phyloP scores from a whole-genome alignment of 2,797 vertebrate genomes.

The Spinus pinus region DNA sequence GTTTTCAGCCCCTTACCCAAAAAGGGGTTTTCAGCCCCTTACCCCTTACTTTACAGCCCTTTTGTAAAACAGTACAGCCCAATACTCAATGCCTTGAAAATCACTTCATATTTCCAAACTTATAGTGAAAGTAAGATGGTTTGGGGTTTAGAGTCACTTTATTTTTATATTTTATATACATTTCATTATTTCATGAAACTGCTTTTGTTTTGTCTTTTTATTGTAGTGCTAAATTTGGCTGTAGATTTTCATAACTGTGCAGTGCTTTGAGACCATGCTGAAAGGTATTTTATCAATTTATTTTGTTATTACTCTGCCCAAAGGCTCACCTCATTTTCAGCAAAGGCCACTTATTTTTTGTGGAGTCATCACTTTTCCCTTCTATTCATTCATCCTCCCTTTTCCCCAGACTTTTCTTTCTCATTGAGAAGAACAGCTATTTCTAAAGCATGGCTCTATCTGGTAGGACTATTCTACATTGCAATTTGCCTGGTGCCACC shows the following conservation, averaged over 20 bases:
- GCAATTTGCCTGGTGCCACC: background rate
- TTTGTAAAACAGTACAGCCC: background rate
- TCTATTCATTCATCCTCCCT: background rate
- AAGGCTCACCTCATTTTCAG: conserved; percentile 37
- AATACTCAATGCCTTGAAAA: background rate
- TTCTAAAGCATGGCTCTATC: background rate
- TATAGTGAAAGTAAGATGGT: background rate
- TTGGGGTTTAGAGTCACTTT: conserved; percentile 1
- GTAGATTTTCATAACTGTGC: conserved; percentile 50
- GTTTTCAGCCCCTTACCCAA: background rate
- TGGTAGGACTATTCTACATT: background rate
- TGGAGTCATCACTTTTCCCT: conserved; percentile 31
- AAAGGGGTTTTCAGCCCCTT: no score
- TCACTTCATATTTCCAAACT: conserved; percentile 29
- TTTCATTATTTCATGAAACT: background rate
- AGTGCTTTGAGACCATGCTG: conserved; percentile 43
- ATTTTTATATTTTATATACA: background rate
- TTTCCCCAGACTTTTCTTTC: background rate
- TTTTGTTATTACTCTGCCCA: conserved; percentile 41
- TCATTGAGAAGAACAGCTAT: background rate
- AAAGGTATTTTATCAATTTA: conserved; percentile 57
- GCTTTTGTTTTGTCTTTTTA: conserved; percentile 50
- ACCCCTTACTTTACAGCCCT: background rate
- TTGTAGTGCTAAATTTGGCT: conserved; percentile 57
- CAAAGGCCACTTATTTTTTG: conserved; percentile 8